These are phyloP conservation scores for Bellardia pandia DNA, from an alignment of 2,888 invertebrate genomes.

Conservation along the genomic window DNA sequence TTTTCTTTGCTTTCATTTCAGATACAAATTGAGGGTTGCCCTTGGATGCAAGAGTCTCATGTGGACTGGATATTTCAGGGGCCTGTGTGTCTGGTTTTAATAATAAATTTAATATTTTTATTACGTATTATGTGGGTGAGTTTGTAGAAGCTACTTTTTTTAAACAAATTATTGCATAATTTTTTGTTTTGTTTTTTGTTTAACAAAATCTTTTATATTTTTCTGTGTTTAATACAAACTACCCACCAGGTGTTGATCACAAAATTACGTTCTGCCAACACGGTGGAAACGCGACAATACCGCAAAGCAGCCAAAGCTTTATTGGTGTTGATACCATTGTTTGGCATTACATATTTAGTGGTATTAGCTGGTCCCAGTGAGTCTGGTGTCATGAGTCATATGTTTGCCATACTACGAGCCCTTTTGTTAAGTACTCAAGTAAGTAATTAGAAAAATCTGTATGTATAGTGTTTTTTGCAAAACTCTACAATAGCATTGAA, in stretches of 20 bases:
- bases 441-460: conserved; percentile 75
- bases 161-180: neutral
- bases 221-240: neutral
- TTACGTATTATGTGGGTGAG: conserved; percentile 95
- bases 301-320: conserved; percentile 96
- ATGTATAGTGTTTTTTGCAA: too few species aligned
- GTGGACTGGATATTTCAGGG: conserved; percentile 95
- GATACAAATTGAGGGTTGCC: conserved; percentile 86
- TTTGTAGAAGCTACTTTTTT: conserved; percentile 71
- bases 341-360: conserved; percentile 95
- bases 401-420: conserved; percentile 92
- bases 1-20: conserved; percentile 73
- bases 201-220: too few species aligned
- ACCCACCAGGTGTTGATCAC: conserved; percentile 92
- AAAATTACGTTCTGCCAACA: conserved; percentile 95
- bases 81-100: conserved; percentile 92
- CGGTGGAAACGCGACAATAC: conserved; percentile 95
- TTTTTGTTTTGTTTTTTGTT: too few species aligned
- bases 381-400: conserved; percentile 88
- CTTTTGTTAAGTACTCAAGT: conserved; percentile 96
- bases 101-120: conserved; percentile 92
- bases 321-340: conserved; percentile 95
- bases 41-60: conserved; percentile 91
- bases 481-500: neutral
- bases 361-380: conserved; percentile 92